phyloP scores from a whole-genome alignment of 1,140 invertebrate species.

The Hirudo medicinalis region DNA sequence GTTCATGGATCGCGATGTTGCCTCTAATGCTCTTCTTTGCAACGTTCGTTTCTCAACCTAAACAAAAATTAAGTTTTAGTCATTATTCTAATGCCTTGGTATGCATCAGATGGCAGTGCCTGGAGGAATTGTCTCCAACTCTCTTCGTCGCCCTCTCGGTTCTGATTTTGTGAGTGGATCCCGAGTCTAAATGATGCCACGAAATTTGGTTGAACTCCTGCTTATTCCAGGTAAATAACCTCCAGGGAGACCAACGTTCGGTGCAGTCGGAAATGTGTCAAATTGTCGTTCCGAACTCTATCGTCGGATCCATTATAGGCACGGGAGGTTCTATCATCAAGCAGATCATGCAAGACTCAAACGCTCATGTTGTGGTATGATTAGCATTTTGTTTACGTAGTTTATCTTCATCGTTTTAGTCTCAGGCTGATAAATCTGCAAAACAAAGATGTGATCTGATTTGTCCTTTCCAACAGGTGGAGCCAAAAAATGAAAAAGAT shows the following conservation, averaged over 20 bases:
- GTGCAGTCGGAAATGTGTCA: slow-evolving; percentile 38
- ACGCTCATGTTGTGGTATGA: slow-evolving; percentile 58
- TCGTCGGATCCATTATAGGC: slow-evolving; percentile 91
- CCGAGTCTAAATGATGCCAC: too few relatives aligned
- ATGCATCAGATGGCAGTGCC: too few relatives aligned
- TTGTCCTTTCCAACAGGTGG: slow-evolving; percentile 46
- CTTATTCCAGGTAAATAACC: too few relatives aligned
- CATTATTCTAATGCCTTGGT: too few relatives aligned
- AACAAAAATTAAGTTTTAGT: too few relatives aligned
- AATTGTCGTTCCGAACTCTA: slow-evolving; percentile 83
- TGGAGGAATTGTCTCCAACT: too few relatives aligned
- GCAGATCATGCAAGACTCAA: slow-evolving; percentile 88
- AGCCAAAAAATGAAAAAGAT: slow-evolving; percentile 57
- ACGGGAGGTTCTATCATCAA: slow-evolving; percentile 90
- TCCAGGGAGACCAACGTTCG: neutral
- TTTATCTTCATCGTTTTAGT: neutral
- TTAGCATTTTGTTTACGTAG: neutral
- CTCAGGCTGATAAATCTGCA: neutral
- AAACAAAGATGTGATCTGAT: neutral
- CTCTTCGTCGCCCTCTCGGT: too few relatives aligned
- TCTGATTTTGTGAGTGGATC: too few relatives aligned
- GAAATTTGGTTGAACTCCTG: too few relatives aligned
- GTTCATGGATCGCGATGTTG: slow-evolving; percentile 84
- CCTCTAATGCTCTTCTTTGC: neutral
- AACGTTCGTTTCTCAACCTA: neutral